Base-by-base conservation (phyloP, 2,888 invertebrate species). In the Drosophila vallismaia region DNA sequence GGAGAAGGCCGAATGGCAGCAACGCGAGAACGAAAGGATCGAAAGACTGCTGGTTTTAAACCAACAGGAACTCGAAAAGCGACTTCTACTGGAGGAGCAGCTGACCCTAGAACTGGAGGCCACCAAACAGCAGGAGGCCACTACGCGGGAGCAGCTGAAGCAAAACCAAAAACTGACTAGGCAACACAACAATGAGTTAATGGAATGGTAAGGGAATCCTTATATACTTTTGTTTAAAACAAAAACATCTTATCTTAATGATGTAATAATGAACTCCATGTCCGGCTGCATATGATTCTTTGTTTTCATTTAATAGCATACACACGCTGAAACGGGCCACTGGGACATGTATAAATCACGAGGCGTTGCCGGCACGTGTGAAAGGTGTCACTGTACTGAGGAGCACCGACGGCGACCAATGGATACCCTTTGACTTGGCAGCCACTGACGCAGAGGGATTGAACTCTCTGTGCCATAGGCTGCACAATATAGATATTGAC, bases 291-390 rank as follows among this genome's bases (percentile, higher is more conserved):
- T 8, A 5, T 40, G 6, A 19, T 50, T 12, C 24, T 58, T 19
- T 60, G 26, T 68, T 57, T 48, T 7, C 45, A n/a, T 24, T 8
- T 67, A 66, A 14, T 51, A 85, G 85, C 52, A 71, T 75, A 24
- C 83, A 71, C 40, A 53, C 28, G 6, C 45, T 85, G 9, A 76
- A 76, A n/a, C 62, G 76, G 10, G 67, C 66, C 19, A 81, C 76
- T 26, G 79, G 73, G 7, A 85, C 67, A 0, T 76, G 60, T 6
- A 56, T 85, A 1, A 87, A 85, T 6, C 26, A 54, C 0, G 64
- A 49, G 0, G 74, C 72, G 4, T 44, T 85, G 49, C 83, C 87
- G 8, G 50, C 52, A 24, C 70, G 72, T n/a, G 12, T 83, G 0
- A 75, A 77, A 55, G 85, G 85, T 4, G 67, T 76, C 19, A 46